phyloP scores from a whole-genome alignment of 35 echinoderm and acorn worm species.

The Lytechinus pictus region DNA sequence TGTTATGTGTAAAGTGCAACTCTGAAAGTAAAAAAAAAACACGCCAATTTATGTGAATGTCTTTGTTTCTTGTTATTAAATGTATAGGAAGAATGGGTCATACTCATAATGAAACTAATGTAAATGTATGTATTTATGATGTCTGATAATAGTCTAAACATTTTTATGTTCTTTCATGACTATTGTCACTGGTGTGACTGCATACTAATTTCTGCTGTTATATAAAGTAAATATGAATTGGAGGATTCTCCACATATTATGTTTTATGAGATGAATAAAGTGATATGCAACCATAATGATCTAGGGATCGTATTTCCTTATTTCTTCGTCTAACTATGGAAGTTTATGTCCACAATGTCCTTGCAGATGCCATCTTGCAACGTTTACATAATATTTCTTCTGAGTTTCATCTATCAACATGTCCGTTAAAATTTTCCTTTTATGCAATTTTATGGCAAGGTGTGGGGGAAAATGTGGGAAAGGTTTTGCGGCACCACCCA shows the following conservation, averaged over 20 bases:
- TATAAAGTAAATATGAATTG: background rate
- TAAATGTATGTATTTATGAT: background rate
- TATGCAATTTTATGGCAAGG: background rate
- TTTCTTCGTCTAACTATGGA: too few relatives aligned
- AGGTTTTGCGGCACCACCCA: background rate
- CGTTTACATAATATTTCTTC: background rate
- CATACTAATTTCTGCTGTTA: background rate
- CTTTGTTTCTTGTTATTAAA: background rate
- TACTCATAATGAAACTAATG: background rate
- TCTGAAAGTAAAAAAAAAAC: background rate
- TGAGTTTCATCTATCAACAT: background rate
- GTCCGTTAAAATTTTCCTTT: background rate
- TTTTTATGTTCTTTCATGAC: background rate
- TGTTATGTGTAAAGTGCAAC: background rate
- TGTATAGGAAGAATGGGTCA: background rate
- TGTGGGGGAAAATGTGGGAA: background rate
- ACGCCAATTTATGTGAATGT: background rate
- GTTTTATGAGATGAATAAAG: background rate
- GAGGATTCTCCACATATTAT: background rate
- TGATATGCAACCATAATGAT: background rate
- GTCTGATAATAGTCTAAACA: background rate
- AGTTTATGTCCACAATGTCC: background rate
- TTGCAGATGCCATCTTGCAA: background rate
- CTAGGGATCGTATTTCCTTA: too few relatives aligned
- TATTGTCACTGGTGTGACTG: background rate